Percentiles rank a stretch among this genome's conserved stretches.
These are phyloP conservation scores for Steinernema hermaphroditum DNA, from an alignment of 2,888 invertebrate species.

Conservation along the genomic window DNA sequence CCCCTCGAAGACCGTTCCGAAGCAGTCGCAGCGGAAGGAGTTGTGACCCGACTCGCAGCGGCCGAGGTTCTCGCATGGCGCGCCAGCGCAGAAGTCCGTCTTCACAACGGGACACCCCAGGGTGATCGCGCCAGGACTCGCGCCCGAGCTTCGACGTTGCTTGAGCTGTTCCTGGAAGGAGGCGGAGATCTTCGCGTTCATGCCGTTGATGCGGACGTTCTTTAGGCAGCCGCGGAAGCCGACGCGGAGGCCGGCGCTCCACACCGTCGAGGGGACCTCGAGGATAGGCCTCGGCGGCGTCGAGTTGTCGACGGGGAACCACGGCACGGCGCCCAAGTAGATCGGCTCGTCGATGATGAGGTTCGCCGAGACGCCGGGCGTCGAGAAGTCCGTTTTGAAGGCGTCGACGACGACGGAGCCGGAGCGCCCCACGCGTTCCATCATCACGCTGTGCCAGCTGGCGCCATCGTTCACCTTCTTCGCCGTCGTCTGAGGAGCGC, in stretches of 20 bases:
- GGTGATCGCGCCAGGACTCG: slow-evolving; percentile 38
- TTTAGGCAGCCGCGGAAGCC: slow-evolving; percentile 63
- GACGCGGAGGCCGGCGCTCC: slow-evolving; percentile 44
- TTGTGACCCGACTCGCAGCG: slow-evolving; percentile 46
- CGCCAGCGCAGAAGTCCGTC: slow-evolving; percentile 49
- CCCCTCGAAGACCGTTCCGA: slow-evolving; percentile 57
- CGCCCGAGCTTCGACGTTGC: slow-evolving; percentile 37
- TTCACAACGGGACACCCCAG: slow-evolving; percentile 51
- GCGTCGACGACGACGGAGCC: slow-evolving; percentile 61
- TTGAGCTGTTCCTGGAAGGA: slow-evolving; percentile 46
- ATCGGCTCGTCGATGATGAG: slow-evolving; percentile 60
- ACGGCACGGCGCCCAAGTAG: slow-evolving; percentile 53
- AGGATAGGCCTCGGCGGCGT: slow-evolving; percentile 49
- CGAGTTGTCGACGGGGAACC: slow-evolving; percentile 42
- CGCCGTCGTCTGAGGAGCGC: slow-evolving; percentile 49
- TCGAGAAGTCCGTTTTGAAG: slow-evolving; percentile 63
- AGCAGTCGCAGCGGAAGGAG: slow-evolving; percentile 60
- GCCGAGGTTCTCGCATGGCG: slow-evolving; percentile 61
- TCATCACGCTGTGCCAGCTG: slow-evolving; percentile 60
- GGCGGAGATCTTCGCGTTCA: slow-evolving; percentile 61
- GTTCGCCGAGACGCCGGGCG: slow-evolving; percentile 65
- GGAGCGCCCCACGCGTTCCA: slow-evolving; percentile 60
- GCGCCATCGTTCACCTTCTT: slow-evolving; percentile 52
- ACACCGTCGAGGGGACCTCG: slow-evolving; percentile 45
- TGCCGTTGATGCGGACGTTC: slow-evolving; percentile 64